Percentiles rank a stretch among this genome's conserved stretches.
Evolutionary conservation across 1,140 invertebrate species (phyloP).

Genomic region (Trichoplusia ni): DNA sequence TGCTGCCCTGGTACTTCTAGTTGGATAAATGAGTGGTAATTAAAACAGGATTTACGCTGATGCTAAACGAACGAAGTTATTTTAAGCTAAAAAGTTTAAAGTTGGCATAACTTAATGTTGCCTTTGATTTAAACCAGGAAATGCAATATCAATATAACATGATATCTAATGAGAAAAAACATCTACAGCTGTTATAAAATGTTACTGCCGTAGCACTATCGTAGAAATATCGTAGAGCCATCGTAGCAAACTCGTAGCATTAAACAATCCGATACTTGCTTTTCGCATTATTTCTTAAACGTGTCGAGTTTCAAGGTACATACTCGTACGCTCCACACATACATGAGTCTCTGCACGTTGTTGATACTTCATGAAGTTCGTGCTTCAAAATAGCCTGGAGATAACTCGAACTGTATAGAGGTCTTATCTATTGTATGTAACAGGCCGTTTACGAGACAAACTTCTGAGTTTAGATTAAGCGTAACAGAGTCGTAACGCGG

Average conservation of each 20-base stretch:
- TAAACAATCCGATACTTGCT: no score
- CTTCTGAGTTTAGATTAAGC: conserved; percentile 35
- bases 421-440: conserved; percentile 23
- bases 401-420: conserved; percentile 16
- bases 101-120: no score
- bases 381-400: conserved; percentile 5
- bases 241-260: no score
- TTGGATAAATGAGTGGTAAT: background rate
- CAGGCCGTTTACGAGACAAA: conserved; percentile 31
- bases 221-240: no score
- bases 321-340: background rate
- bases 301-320: background rate
- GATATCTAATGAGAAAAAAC: no score
- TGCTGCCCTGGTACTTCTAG: background rate
- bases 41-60: background rate
- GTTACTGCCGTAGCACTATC: no score
- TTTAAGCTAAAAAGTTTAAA: no score
- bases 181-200: no score
- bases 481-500: conserved; percentile 36
- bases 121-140: no score
- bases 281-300: background rate
- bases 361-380: conserved; percentile 12
- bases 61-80: no score
- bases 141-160: no score
- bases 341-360: background rate